phyloP scores from a whole-genome alignment of 2,113 vertebrate species.

The Phylloscopus trochilus region DNA sequence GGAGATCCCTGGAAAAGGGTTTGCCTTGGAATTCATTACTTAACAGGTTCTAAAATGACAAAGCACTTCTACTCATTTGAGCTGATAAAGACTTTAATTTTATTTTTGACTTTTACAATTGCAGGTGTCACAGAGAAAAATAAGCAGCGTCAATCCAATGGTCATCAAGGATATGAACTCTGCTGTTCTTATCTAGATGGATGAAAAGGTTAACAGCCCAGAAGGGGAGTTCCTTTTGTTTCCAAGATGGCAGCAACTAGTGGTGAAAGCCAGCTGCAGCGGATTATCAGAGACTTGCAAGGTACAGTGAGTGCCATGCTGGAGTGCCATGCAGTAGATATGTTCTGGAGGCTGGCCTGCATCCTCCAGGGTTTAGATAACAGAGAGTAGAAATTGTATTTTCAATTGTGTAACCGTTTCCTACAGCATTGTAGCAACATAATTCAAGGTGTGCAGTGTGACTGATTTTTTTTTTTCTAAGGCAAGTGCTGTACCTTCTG shows the following conservation, averaged over 20 bases:
- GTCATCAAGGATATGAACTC: background rate
- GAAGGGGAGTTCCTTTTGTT: background rate
- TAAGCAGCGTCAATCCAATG: background rate
- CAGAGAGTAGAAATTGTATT: background rate
- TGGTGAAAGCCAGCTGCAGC: constrained; percentile 89
- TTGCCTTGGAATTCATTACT: background rate
- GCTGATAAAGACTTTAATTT: background rate
- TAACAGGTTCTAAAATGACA: background rate
- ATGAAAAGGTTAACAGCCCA: background rate
- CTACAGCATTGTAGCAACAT: background rate
- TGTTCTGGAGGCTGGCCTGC: background rate
- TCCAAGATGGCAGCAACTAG: constrained; percentile 78
- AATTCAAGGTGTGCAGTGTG: background rate
- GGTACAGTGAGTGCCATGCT: constrained; percentile 69
- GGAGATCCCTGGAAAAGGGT: background rate
- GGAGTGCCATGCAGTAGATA: background rate
- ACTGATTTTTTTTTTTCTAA: background rate
- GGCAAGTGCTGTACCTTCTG: background rate
- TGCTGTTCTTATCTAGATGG: background rate
- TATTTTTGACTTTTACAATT: background rate
- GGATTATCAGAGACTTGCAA: constrained; percentile 90
- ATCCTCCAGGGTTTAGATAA: background rate
- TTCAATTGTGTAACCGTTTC: background rate
- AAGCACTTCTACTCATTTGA: background rate
- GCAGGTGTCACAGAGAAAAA: constrained; percentile 23